phyloP scores from a whole-genome alignment of 2,113 vertebrate genomes.

The Cyanistes caeruleus region DNA sequence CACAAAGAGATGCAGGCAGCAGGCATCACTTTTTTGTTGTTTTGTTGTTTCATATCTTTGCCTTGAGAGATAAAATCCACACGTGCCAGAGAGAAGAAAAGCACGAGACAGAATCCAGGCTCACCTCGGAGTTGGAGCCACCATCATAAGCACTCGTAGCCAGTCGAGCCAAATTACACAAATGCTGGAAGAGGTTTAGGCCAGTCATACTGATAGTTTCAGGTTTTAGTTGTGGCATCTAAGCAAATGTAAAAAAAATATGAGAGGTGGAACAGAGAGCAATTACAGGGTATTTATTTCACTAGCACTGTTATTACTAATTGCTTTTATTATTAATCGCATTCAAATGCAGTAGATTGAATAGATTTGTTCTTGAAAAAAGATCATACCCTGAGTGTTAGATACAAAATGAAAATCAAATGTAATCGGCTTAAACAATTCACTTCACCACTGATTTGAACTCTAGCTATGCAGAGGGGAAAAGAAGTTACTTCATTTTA shows the following conservation, averaged over 20 bases:
- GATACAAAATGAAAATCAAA: background rate
- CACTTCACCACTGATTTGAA: background rate
- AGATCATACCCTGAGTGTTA: background rate
- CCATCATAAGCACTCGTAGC: slow-evolving; percentile 96
- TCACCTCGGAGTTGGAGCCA: slow-evolving; percentile 94
- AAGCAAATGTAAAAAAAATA: slow-evolving; percentile 25
- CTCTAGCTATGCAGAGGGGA: background rate
- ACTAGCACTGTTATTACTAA: background rate
- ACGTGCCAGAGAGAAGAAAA: background rate
- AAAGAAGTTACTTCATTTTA: background rate
- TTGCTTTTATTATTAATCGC: background rate
- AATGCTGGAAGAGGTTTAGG: slow-evolving; percentile 96
- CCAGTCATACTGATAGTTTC: slow-evolving; percentile 99
- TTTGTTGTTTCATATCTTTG: background rate
- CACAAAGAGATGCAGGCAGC: background rate
- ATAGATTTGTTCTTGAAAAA: background rate
- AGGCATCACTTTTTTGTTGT: background rate
- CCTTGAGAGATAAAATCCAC: background rate
- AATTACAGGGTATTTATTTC: background rate
- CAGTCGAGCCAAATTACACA: slow-evolving; percentile 95
- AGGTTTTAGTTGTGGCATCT: slow-evolving; percentile 98
- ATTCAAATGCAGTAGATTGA: background rate
- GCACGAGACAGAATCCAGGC: background rate
- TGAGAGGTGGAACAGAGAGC: background rate
- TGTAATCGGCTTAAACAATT: background rate